Base-by-base conservation (phyloP, 2,113 vertebrate species). In the Catharus minimus region DNA sequence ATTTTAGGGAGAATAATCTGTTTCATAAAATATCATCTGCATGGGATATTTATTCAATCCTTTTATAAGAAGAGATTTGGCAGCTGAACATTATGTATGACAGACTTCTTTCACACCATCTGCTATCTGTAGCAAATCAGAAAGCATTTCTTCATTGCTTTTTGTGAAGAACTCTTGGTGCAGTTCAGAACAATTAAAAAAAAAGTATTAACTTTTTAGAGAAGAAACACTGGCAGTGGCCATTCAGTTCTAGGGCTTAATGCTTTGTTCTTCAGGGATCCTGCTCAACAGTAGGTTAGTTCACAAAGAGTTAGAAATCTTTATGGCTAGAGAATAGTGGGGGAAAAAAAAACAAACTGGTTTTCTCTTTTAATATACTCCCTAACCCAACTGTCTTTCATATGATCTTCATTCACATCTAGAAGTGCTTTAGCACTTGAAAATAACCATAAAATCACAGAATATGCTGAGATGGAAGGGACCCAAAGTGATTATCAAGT, bases 121-220 rank as follows among this genome's bases (percentile, higher is more conserved):
- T 96, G 94, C 75, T 96, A 88, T 94, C 75, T 87, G 76, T 55
- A 87, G 32, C 23, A 95, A 94, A 88, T 96, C 74, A 60, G 80
- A 93, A 92, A 82, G 18, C 18, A 76, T 84, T 84, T 92, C 36
- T 89, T 41, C 15, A 22, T 58, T 85, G 33, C 10, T 79, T 95
- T 92, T 81, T 52, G 10, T 64, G 27, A 44, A 77, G 13, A 27
- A 56, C 36, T 79, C 9, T 43, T 1, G 3, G 26, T 53, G 50
- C 19, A 33, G 15, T 36, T 73, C 18, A 14, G 30, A 93, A 47
- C 15, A 49, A 9, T 82, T 80, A 2, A 50, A 62, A 50, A 50
- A 50, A 65, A 58, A 77, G 12, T 24, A 27, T 50, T 72, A 75
- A 14, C 9, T 65, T 46, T 15, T 86, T 56, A 72, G 20, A 84